A percentile compares a stretch with the other conserved stretches of the same genome.
Conservation (phyloP, 1,140 invertebrate species). For the Helicoverpa zea region DNA sequence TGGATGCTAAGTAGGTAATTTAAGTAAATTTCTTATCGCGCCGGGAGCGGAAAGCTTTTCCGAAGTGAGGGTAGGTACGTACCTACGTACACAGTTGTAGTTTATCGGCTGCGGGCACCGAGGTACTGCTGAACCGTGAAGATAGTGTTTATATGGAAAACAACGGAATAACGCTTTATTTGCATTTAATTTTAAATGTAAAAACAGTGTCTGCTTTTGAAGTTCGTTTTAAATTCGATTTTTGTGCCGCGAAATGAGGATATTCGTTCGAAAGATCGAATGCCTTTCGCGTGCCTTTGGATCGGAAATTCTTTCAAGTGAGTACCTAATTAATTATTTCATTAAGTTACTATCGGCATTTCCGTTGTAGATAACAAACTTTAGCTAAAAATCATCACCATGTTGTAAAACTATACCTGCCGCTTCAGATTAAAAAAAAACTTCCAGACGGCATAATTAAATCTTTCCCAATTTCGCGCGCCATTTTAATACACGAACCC, state of each 20-base stretch:
- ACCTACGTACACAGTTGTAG: not conserved
- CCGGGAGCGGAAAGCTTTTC: constrained; percentile 66
- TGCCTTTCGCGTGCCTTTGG: not conserved
- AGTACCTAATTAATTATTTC: no score
- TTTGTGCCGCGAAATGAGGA: not conserved
- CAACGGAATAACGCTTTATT: constrained; percentile 28
- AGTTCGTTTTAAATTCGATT: not conserved
- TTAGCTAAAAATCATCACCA: no score
- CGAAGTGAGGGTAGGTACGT: constrained; percentile 57
- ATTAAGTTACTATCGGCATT: no score
- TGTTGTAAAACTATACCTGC: no score
- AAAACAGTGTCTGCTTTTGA: constrained; percentile 20
- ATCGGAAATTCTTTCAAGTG: no score
- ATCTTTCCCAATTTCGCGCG: not conserved
- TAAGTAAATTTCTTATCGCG: constrained; percentile 70
- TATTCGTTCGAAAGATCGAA: not conserved
- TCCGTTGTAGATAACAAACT: no score
- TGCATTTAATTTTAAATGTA: constrained; percentile 27
- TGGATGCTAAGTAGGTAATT: constrained; percentile 63
- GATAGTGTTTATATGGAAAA: constrained; percentile 41
- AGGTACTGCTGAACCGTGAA: constrained; percentile 17
- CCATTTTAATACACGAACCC: constrained; percentile 39
- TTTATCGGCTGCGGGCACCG: constrained; percentile 23
- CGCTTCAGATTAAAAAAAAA: not conserved
- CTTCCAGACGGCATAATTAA: not conserved